A percentile compares a stretch with the other conserved stretches of the same genome.
phyloP scores from a whole-genome alignment of 2,888 invertebrate genomes.

The Epinotia bilunana region DNA sequence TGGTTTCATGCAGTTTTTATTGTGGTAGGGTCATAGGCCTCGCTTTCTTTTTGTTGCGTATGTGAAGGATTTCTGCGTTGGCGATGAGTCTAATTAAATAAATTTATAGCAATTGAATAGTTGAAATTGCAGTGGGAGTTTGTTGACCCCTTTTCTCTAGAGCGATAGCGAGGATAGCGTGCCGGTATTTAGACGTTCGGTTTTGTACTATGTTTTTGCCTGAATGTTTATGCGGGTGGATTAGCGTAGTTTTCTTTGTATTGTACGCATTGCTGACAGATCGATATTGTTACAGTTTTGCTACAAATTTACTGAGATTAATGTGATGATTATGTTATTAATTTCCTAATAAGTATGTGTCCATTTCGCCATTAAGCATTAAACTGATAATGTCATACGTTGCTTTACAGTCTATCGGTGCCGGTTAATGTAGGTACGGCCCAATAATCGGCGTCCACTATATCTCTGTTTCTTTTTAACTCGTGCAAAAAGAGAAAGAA shows the following conservation, averaged over 20 bases:
- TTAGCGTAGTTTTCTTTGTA: neutral
- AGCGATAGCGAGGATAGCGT: constrained; percentile 1
- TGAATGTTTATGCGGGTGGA: neutral
- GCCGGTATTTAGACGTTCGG: constrained; percentile 17
- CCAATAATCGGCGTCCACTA: too few relatives aligned
- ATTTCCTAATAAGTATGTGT: too few relatives aligned
- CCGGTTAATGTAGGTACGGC: too few relatives aligned
- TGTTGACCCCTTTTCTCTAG: constrained; percentile 24
- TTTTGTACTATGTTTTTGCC: constrained; percentile 12
- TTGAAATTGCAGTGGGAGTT: constrained; percentile 26
- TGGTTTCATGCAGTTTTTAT: constrained; percentile 81
- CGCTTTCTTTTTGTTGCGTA: constrained; percentile 66
- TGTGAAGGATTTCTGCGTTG: constrained; percentile 63
- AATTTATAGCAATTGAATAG: constrained; percentile 48
- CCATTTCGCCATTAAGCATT: too few relatives aligned
- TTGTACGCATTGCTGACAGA: too few relatives aligned
- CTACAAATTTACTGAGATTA: too few relatives aligned
- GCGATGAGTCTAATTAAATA: constrained; percentile 55
- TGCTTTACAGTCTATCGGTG: too few relatives aligned
- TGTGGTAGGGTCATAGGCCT: constrained; percentile 79
- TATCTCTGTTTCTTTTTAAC: too few relatives aligned
- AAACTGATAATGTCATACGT: too few relatives aligned
- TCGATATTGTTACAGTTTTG: too few relatives aligned
- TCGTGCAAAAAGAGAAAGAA: too few relatives aligned
- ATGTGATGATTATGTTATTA: too few relatives aligned